Conservation (phyloP, 2,888 invertebrate genomes). For the Adelognathus sp. region DNA sequence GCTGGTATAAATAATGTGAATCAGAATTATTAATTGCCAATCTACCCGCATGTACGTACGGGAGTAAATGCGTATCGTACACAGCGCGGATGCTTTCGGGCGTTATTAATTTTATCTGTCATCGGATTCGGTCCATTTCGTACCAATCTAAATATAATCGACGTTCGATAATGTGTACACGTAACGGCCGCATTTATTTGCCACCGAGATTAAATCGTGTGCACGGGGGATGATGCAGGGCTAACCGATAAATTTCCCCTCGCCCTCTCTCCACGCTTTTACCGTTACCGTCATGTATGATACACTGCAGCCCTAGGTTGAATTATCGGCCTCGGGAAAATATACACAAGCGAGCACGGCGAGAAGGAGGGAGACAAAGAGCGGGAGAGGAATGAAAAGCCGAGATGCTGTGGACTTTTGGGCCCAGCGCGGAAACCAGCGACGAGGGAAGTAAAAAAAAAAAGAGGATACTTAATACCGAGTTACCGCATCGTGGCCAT, state of each 20-base stretch:
- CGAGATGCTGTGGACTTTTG: not conserved
- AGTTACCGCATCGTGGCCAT: not conserved
- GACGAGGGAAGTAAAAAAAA: not conserved
- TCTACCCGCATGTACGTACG: not conserved
- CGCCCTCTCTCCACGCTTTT: not conserved
- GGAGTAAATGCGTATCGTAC: not conserved
- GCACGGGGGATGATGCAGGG: conserved; percentile 2
- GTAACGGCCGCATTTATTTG: conserved; percentile 20
- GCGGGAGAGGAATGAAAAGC: not conserved
- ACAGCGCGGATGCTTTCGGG: conserved; percentile 38
- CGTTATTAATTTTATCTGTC: conserved; percentile 59
- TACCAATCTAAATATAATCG: conserved; percentile 23
- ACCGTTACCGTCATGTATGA: not conserved
- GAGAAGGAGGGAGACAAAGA: not conserved
- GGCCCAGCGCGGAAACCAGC: not conserved
- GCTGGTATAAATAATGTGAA: not conserved
- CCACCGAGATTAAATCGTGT: conserved; percentile 12
- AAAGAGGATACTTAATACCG: conserved; percentile 1
- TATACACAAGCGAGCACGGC: not conserved
- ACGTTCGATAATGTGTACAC: conserved; percentile 30
- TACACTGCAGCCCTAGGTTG: not conserved
- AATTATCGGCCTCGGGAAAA: not conserved
- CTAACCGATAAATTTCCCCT: conserved; percentile 1
- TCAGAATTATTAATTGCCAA: conserved; percentile 28
- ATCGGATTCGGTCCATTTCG: conserved; percentile 37